These are phyloP conservation scores for Panagrolaimus sp. DNA, from an alignment of 1,140 invertebrate species.

Conservation along the genomic window DNA sequence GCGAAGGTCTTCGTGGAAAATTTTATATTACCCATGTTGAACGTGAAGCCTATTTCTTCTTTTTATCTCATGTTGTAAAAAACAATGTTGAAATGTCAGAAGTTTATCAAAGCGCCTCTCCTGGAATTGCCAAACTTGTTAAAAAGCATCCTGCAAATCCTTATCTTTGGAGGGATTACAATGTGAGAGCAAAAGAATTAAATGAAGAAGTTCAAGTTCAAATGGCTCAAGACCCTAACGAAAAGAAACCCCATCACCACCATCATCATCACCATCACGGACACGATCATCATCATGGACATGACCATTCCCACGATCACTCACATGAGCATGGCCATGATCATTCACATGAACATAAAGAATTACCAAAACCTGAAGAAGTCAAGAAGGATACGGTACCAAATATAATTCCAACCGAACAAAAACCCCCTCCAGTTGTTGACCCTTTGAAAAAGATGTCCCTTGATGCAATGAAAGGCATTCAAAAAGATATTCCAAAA, in stretches of 20 bases:
- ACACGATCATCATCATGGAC: neutral
- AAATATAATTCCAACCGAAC: neutral
- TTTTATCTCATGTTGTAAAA: neutral
- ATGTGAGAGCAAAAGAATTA: neutral
- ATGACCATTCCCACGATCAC: conserved; percentile 1
- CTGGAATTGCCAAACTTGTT: neutral
- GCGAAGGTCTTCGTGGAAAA: neutral
- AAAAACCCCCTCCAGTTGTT: neutral
- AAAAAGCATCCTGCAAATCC: neutral
- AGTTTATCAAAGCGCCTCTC: neutral
- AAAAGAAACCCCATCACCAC: conserved; percentile 12
- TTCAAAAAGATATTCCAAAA: too few species aligned
- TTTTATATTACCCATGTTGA: neutral
- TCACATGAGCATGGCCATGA: conserved; percentile 6
- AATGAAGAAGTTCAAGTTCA: neutral
- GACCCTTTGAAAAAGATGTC: conserved; percentile 11
- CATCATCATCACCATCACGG: neutral
- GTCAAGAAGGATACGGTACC: neutral
- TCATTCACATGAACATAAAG: conserved; percentile 7
- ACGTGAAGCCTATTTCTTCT: neutral
- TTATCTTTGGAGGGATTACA: neutral
- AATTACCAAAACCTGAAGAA: neutral
- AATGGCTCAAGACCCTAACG: neutral
- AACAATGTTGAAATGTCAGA: neutral
- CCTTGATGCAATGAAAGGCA: neutral